Evolutionary conservation across 2,113 vertebrate species (phyloP), one percentile per base, ranked within the genome.

Genomic region (Patagioenas fasciata): DNA sequence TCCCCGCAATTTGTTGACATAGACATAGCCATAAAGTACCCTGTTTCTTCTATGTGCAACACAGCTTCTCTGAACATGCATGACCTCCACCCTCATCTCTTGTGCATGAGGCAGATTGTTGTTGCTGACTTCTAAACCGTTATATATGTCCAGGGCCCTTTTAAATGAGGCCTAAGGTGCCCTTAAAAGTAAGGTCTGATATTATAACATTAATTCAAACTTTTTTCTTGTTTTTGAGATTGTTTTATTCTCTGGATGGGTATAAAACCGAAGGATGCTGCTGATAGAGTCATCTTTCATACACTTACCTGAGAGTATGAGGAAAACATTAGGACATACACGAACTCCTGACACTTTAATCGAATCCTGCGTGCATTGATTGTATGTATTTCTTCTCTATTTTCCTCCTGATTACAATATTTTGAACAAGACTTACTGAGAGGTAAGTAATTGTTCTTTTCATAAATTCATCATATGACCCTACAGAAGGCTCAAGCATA

Each of bases 401-500:
- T 29, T 91, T 70, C 4, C 5, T 70, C 20, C 13, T 65, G 48
- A 85, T 72, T 82, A 60, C 15, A 21, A 19, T 57, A 61, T 53
- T 53, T 88, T 77, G 32, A 90, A 70, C 57, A 90, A 69, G 50
- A 83, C 38, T 66, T 85, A 40, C 40, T 70, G 25, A 88, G n/a
- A 19, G 61, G 4, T 64, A 79, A 72, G 12, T 69, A 70, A 82
- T 57, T 75, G 29, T 34, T 85, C 53, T 88, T 92, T 69, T 83
- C 40, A 83, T 70, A 83, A 88, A 83, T 83, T 58, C 50, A 73
- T 29, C 13, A 18, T 54, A 77, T 40, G 82, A 89, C 74, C 70
- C 58, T 18, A 48, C 21, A 62, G 60, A 88, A 92, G 11, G 29
- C 17, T 56, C 44, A 47, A 89, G 73, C 61, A 16, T 25, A 83